Conservation (phyloP, 1,140 invertebrate genomes). For the Drosophila repleta region DNA sequence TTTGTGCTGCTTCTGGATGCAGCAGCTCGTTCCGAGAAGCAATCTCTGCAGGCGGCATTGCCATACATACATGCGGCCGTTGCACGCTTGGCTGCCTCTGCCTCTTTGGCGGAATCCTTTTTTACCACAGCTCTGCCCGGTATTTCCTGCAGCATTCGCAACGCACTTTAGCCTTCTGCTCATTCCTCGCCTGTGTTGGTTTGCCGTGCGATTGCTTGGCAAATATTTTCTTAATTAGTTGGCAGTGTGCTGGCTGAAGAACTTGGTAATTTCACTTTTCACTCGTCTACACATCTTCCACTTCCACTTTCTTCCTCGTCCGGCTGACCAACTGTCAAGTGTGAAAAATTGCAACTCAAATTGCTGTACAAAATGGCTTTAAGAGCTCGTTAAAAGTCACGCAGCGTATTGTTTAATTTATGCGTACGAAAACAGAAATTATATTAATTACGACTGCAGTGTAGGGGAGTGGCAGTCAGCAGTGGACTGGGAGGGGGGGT, state of each 20-base stretch:
- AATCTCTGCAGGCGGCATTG: slow-evolving; percentile 56
- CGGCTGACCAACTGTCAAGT: slow-evolving; percentile 71
- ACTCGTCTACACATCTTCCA: background rate
- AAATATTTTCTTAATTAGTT: slow-evolving; percentile 83
- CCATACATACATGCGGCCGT: slow-evolving; percentile 36
- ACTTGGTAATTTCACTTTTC: slow-evolving; percentile 15
- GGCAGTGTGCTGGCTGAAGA: slow-evolving; percentile 25
- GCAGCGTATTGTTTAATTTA: slow-evolving; percentile 74
- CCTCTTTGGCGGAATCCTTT: slow-evolving; percentile 36
- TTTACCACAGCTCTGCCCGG: slow-evolving; percentile 18
- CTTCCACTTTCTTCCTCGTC: slow-evolving; percentile 1
- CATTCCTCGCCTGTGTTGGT: slow-evolving; percentile 22
- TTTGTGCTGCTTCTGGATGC: slow-evolving; percentile 36
- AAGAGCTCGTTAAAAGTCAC: slow-evolving; percentile 80
- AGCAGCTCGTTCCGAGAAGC: slow-evolving; percentile 32
- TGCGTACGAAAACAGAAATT: slow-evolving; percentile 76
- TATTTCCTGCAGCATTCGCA: slow-evolving; percentile 42
- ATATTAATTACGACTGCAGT: slow-evolving; percentile 74
- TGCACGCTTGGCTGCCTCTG: slow-evolving; percentile 56
- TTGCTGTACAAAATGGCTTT: slow-evolving; percentile 78
- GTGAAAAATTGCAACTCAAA: slow-evolving; percentile 80
- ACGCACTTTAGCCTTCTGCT: slow-evolving; percentile 33
- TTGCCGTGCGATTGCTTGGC: slow-evolving; percentile 56
- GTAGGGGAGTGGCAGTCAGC: background rate
- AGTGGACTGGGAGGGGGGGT: background rate